These are phyloP conservation scores for Sciurus carolinensis DNA, from an alignment of 2,797 vertebrate genomes.

Conservation along the genomic window DNA sequence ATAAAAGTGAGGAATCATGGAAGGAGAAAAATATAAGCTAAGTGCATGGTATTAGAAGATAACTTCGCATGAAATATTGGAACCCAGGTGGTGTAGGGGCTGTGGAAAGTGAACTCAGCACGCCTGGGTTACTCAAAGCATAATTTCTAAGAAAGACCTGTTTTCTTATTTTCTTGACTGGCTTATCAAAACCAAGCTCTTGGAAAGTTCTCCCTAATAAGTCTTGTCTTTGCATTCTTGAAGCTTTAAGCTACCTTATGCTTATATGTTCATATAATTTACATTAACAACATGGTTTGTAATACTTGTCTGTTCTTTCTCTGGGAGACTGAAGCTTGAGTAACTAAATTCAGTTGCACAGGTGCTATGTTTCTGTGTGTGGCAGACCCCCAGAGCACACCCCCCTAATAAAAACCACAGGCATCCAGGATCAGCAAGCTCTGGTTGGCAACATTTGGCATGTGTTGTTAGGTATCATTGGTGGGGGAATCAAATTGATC, in stretches of 20 bases:
- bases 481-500: too few species aligned
- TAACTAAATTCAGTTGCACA: not conserved
- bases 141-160: not conserved
- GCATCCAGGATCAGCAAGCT: not conserved
- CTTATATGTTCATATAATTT: not conserved
- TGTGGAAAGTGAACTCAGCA: not conserved
- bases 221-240: not conserved
- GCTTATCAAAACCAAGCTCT: not conserved
- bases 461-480: too few species aligned
- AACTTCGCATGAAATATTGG: not conserved
- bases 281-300: not conserved
- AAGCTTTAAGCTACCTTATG: not conserved
- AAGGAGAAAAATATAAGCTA: not conserved
- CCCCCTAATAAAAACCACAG: not conserved
- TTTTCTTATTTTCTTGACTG: not conserved
- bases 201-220: not conserved
- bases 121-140: not conserved
- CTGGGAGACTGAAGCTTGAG: not conserved
- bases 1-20: not conserved
- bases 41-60: not conserved
- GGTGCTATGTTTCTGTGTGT: not conserved
- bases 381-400: not conserved
- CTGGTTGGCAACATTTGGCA: not conserved
- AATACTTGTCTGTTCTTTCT: not conserved
- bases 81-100: accelerated